These are phyloP conservation scores for Helarctos malayanus DNA, from an alignment of 2,797 vertebrate genomes.

Conservation along the genomic window DNA sequence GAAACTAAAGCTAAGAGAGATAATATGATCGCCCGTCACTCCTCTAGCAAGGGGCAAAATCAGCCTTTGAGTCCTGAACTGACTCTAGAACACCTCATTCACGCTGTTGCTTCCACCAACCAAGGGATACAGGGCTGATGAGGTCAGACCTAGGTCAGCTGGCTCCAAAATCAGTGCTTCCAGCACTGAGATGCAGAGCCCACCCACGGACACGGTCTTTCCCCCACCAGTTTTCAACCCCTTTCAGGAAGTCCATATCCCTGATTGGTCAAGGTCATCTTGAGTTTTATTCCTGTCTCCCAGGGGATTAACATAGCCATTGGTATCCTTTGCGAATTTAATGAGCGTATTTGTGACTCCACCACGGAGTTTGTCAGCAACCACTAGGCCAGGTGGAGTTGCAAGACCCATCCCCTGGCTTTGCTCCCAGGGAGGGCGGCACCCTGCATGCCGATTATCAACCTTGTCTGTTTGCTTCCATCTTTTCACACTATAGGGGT, in stretches of 20 bases:
- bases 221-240: background rate
- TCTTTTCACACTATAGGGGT: background rate
- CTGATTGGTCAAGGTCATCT: conserved; percentile 42
- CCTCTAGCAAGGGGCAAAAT: background rate
- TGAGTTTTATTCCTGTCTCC: conserved; percentile 50
- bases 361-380: background rate
- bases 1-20: background rate
- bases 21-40: background rate
- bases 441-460: background rate
- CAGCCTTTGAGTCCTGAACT: background rate
- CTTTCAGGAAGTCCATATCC: conserved; percentile 2
- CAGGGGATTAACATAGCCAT: conserved; percentile 1
- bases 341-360: background rate
- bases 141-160: background rate
- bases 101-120: background rate
- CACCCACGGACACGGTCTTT: background rate
- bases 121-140: background rate
- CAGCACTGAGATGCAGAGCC: background rate
- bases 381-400: background rate
- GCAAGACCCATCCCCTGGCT: background rate
- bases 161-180: background rate
- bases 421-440: background rate
- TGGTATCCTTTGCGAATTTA: conserved; percentile 1
- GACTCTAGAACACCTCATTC: background rate
- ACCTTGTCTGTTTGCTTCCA: background rate